A percentile compares a stretch with the other conserved stretches of the same genome.
phyloP scores from a whole-genome alignment of 1,140 invertebrate genomes.

The Camponotus pennsylvanicus region DNA sequence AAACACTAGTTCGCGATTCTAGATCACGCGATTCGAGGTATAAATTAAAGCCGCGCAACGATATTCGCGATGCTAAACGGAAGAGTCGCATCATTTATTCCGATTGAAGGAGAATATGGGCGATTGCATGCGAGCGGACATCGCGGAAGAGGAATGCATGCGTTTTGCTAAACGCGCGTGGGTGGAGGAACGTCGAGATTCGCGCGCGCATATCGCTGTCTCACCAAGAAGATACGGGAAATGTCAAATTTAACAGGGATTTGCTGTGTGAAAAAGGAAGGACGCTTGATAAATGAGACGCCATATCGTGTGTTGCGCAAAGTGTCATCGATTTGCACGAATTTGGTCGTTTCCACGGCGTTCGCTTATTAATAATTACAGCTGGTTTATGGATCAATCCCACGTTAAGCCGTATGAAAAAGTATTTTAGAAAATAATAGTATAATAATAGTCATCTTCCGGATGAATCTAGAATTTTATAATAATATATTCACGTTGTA shows the following conservation, averaged over 20 bases:
- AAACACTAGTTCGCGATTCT: too few species aligned
- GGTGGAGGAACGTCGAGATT: not conserved
- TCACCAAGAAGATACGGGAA: conserved; percentile 2
- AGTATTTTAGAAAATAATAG: too few species aligned
- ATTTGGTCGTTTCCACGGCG: not conserved
- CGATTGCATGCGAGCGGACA: not conserved
- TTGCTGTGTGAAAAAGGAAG: not conserved
- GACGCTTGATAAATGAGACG: not conserved
- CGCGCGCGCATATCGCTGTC: not conserved
- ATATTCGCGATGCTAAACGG: not conserved
- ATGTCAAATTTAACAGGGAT: conserved; percentile 3
- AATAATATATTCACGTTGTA: too few species aligned
- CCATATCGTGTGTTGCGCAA: not conserved
- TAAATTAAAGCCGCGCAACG: not conserved
- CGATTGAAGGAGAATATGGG: not conserved
- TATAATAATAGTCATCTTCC: too few species aligned
- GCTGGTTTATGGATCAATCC: too few species aligned
- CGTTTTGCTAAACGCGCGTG: not conserved
- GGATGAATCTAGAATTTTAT: too few species aligned
- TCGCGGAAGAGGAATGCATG: not conserved
- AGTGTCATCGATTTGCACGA: not conserved
- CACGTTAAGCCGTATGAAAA: too few species aligned
- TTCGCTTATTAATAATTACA: not conserved
- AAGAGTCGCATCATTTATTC: not conserved
- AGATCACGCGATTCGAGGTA: not conserved